phyloP scores from a whole-genome alignment of 2,888 invertebrate genomes.

The Sarcophaga carnaria region DNA sequence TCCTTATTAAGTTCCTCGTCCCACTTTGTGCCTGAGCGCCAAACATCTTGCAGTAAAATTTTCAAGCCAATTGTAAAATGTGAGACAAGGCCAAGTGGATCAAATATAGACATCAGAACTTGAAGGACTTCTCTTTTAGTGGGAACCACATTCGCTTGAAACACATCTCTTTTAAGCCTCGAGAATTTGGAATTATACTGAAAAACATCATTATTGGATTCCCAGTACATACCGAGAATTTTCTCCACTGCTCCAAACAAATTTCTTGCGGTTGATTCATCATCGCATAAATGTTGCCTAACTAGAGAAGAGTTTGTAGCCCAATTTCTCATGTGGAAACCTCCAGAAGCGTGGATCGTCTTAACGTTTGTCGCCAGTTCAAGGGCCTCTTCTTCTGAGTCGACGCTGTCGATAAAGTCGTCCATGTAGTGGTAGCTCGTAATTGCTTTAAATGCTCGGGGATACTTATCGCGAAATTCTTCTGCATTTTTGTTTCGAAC shows the following conservation, averaged over 20 bases:
- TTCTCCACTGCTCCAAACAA: not conserved
- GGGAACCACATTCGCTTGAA: not conserved
- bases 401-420: conserved; percentile 24
- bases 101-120: conserved; percentile 25
- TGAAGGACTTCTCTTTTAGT: conserved; percentile 35
- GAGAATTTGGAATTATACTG: conserved; percentile 32
- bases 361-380: not conserved
- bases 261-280: conserved; percentile 1
- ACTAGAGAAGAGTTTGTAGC: not conserved
- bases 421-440: conserved; percentile 25
- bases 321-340: conserved; percentile 13
- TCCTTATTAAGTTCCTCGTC: not conserved
- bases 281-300: too few relatives aligned
- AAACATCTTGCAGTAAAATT: conserved; percentile 26
- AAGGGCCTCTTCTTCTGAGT: conserved; percentile 5
- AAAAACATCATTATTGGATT: conserved; percentile 24
- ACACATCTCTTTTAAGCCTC: conserved; percentile 3
- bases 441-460: conserved; percentile 2
- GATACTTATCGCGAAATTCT: conserved; percentile 18
- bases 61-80: conserved; percentile 4
- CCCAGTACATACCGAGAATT: conserved; percentile 5
- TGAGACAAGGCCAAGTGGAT: conserved; percentile 16
- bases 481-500: conserved; percentile 24
- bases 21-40: conserved; percentile 31
- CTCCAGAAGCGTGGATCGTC: conserved; percentile 6